Percentiles rank a stretch among this genome's conserved stretches.
Evolutionary conservation across 2,113 vertebrate genomes (phyloP).

Genomic region (Aldabrachelys gigantea): DNA sequence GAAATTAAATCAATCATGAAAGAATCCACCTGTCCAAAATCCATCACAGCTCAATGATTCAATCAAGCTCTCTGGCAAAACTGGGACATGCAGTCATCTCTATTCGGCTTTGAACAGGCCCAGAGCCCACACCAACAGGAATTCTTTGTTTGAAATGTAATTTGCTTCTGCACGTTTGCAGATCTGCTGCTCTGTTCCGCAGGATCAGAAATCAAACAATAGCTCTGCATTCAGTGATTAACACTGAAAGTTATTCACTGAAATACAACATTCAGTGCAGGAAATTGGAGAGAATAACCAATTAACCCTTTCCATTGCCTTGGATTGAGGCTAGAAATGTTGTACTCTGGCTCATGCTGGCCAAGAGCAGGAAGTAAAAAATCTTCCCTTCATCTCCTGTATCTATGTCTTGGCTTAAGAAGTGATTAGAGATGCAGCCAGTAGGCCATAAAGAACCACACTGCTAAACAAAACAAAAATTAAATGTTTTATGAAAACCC

Average conservation of each 20-base stretch:
- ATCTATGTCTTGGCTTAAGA: accelerated
- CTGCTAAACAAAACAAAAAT: background rate
- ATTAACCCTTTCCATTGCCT: background rate
- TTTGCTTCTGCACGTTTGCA: background rate
- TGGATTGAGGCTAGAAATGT: background rate
- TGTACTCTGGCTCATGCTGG: background rate
- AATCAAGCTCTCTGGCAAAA: background rate
- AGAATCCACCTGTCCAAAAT: background rate
- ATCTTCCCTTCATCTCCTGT: background rate
- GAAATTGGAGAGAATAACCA: background rate
- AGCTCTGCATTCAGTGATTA: background rate
- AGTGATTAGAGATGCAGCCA: background rate
- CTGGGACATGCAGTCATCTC: background rate
- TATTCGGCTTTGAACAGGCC: background rate
- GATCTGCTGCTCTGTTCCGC: accelerated
- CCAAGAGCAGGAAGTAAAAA: accelerated
- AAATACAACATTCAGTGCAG: background rate
- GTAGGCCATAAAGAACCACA: background rate
- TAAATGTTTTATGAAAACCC: background rate
- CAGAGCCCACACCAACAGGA: background rate
- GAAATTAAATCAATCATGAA: background rate
- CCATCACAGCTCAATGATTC: background rate
- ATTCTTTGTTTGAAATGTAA: background rate
- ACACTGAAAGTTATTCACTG: background rate
- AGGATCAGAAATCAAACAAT: background rate